A percentile compares a stretch with the other conserved stretches of the same genome.
Conservation (phyloP, 2,888 invertebrate species). For the Matsumyia berberina region DNA sequence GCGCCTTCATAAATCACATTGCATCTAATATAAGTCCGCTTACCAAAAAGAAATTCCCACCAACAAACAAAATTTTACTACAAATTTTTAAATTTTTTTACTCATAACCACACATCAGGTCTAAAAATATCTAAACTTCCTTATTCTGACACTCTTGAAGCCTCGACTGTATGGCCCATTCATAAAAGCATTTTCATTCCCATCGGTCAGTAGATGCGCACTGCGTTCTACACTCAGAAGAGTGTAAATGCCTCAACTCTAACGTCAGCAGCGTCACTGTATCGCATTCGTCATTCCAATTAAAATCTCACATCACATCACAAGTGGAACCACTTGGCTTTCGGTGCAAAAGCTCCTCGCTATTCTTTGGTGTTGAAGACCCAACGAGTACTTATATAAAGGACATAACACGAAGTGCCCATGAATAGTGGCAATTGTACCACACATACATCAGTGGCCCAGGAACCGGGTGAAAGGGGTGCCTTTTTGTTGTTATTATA, state of each 20-base stretch:
- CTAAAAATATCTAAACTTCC: constrained; percentile 54
- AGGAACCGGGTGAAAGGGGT: neutral
- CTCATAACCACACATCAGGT: constrained; percentile 13
- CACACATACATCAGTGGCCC: neutral
- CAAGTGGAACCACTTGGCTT: constrained; percentile 36
- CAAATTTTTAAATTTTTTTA: constrained; percentile 1
- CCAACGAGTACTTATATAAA: constrained; percentile 20
- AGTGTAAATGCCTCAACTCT: constrained; percentile 41
- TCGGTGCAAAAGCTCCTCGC: constrained; percentile 43
- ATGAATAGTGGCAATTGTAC: constrained; percentile 23
- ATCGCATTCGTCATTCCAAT: constrained; percentile 43
- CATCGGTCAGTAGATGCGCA: constrained; percentile 48
- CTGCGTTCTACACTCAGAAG: constrained; percentile 23
- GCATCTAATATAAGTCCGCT: neutral
- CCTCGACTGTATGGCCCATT: constrained; percentile 54
- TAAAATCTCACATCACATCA: constrained; percentile 49
- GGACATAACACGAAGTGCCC: constrained; percentile 33
- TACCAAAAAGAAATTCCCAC: neutral
- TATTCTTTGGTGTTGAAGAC: constrained; percentile 5
- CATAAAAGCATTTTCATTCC: constrained; percentile 61
- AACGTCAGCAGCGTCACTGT: constrained; percentile 54
- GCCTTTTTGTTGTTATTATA: constrained; percentile 37
- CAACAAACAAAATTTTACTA: neutral
- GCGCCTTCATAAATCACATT: neutral
- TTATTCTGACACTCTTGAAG: constrained; percentile 28